phyloP scores from a whole-genome alignment of 2,888 invertebrate genomes.

The Lysandra bellargus region DNA sequence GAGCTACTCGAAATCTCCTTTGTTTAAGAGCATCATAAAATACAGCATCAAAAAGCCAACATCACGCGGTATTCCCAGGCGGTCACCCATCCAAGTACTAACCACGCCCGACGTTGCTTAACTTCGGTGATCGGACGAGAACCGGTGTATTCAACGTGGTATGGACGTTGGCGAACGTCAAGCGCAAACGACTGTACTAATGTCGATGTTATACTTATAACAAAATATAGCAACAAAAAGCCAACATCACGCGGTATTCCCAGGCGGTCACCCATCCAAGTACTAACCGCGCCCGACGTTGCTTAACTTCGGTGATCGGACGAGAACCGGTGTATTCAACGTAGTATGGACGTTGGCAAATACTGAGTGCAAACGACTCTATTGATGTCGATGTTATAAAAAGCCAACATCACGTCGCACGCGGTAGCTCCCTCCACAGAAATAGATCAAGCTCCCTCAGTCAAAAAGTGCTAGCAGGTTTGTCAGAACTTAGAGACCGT shows the following conservation, averaged over 20 bases:
- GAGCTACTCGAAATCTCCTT: not conserved
- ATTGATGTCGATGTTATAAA: no score
- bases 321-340: constrained; percentile 44
- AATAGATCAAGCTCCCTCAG: not conserved
- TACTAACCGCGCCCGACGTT: constrained; percentile 60
- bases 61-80: constrained; percentile 29
- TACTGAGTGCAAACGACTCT: not conserved
- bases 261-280: constrained; percentile 57
- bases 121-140: constrained; percentile 49
- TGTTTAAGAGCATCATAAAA: not conserved
- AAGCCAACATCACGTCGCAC: not conserved
- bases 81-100: constrained; percentile 62
- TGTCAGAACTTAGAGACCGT: not conserved
- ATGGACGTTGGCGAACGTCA: constrained; percentile 37
- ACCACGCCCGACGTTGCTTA: constrained; percentile 58
- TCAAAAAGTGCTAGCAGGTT: not conserved
- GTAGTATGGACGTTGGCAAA: constrained; percentile 39
- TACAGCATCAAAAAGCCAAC: not conserved
- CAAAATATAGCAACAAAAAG: no score
- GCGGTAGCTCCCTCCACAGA: no score
- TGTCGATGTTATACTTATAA: no score
- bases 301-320: constrained; percentile 50
- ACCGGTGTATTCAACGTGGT: constrained; percentile 41
- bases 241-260: constrained; percentile 22
- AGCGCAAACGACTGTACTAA: not conserved